Conservation (phyloP, 2,113 vertebrate genomes). For the Neomonachus schauinslandi region DNA sequence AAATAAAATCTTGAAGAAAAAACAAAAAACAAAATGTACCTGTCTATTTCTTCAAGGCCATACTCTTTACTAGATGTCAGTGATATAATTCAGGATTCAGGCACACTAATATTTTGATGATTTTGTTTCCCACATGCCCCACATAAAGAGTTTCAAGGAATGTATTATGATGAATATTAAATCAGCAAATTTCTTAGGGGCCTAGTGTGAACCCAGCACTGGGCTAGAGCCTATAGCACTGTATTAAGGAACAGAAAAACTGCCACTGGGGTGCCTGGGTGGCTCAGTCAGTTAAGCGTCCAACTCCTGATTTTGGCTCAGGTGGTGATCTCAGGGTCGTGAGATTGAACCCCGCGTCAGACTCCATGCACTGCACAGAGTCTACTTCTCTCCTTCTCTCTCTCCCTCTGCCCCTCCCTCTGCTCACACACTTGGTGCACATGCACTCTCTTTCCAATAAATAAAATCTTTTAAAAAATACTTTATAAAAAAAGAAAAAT, state of each 20-base stretch:
- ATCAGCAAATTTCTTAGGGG: slow-evolving; percentile 19
- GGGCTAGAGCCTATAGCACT: neutral
- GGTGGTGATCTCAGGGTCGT: neutral
- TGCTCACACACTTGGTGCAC: neutral
- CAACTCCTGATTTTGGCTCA: neutral
- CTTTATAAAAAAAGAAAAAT: neutral
- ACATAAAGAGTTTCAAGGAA: slow-evolving; percentile 21
- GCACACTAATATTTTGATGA: slow-evolving; percentile 4
- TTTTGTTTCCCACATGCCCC: neutral
- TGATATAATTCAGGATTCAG: neutral
- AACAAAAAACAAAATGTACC: neutral
- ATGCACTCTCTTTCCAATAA: neutral
- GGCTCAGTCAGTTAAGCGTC: neutral
- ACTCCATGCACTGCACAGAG: neutral
- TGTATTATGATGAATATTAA: neutral
- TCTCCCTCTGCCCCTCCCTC: neutral
- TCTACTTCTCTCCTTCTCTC: neutral
- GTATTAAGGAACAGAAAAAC: neutral
- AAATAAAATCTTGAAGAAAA: no score
- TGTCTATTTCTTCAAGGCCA: neutral
- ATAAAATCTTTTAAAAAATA: neutral
- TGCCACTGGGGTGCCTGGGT: neutral
- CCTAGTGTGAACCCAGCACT: neutral
- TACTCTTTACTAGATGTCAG: neutral
- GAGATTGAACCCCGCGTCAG: neutral